Percentiles rank a stretch among this genome's conserved stretches.
Evolutionary conservation across 2,113 vertebrate species (phyloP).

Genomic region (Elephas maximus): DNA sequence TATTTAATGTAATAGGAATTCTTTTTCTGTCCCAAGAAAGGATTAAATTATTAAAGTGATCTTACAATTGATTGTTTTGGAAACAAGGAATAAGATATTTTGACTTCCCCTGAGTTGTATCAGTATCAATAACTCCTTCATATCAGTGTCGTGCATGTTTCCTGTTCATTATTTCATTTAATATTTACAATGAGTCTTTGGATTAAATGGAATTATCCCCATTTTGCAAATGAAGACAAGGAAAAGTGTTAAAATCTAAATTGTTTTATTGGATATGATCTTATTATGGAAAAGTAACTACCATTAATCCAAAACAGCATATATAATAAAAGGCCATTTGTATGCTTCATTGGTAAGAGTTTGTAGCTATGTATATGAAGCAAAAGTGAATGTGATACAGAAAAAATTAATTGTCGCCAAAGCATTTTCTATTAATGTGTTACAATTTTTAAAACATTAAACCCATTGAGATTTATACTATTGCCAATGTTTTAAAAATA

Average conservation of each 20-base stretch:
- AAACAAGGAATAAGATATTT: slow-evolving; percentile 15
- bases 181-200: neutral
- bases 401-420: neutral
- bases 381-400: neutral
- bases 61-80: neutral
- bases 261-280: neutral
- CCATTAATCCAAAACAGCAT: neutral
- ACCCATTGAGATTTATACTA: neutral
- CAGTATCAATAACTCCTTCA: neutral
- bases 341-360: slow-evolving; percentile 44
- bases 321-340: slow-evolving; percentile 8
- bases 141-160: neutral
- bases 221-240: neutral
- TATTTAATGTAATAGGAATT: neutral
- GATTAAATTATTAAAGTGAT: neutral
- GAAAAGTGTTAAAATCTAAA: neutral
- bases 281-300: neutral
- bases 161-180: slow-evolving; percentile 55
- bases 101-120: neutral
- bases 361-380: neutral
- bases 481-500: slow-evolving; percentile 44
- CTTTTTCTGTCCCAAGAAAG: neutral
- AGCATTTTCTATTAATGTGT: neutral
- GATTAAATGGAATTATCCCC: neutral
- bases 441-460: slow-evolving; percentile 19